Base-by-base conservation (phyloP, 1,140 invertebrate genomes). In the Dolichoris vasculosae region DNA sequence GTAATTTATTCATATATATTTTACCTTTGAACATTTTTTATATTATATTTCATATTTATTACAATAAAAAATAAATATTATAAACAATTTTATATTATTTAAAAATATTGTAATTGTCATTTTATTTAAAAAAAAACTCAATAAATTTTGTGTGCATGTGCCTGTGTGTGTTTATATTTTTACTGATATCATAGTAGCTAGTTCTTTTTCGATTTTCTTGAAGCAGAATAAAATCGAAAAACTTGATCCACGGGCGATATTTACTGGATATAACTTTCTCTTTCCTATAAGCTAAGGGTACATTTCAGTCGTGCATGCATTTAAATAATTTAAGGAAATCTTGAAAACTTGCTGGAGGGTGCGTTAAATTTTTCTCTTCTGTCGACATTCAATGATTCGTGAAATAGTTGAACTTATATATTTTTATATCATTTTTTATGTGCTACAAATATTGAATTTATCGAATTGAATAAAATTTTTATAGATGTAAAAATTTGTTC, bases 281-380 rank as follows among this genome's bases (percentile, higher is more conserved):
- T 32, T 71, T 46, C 64, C 32, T 43, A 30, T 35, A 26, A 46
- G 46, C 40, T 17, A 73, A 67, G 63, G 79, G 79, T 71, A 71
- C 30, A 48, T 81, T 81, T 69, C 64, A 46, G 40, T 81, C 64
- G 43, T 43, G 63, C 63, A 81, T 67, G 38, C 30, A 81, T 81
- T 81, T 69, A 81, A 81, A 81, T 51, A 81, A 69, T 81, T 81
- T 46, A 81, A 81, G 63, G 40, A 81, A 81, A 81, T 71, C 79
- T 67, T 63, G 78, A 67, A 67, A 63, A 69, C 17, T 80, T 40
- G 23, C 40, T 77, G n/a, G 20, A 46, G 73, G 40, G 32, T 35
- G 20, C 32, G 67, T 69, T 38, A 40, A 38, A 64, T 67, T 80
- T 79, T 80, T 80, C 26, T n/a, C 38, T 80, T 59, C 67, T 64